Percentiles rank a stretch among this genome's conserved stretches.
phyloP scores from a whole-genome alignment of 2,888 invertebrate species.

The Octonoba sinensis region DNA sequence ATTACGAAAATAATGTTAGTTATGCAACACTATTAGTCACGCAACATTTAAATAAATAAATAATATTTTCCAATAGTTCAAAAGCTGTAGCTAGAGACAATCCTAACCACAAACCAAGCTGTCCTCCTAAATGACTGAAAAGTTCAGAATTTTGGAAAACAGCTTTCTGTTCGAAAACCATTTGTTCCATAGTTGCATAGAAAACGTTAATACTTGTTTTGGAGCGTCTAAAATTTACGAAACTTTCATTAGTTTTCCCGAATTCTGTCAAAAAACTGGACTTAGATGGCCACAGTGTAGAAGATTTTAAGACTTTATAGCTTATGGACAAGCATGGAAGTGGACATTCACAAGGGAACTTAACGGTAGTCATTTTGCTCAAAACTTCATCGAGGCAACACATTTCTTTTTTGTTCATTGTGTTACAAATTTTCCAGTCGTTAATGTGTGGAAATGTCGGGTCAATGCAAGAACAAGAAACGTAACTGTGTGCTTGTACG shows the following conservation, averaged over 20 bases:
- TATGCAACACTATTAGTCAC: no score
- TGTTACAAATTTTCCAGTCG: background rate
- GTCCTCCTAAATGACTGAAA: constrained; percentile 31
- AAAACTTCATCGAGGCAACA: constrained; percentile 21
- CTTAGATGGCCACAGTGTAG: no score
- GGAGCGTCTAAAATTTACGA: no score
- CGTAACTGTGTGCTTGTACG: background rate
- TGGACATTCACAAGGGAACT: constrained; percentile 10
- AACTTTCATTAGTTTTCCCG: background rate
- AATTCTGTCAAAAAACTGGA: background rate
- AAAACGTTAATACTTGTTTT: no score
- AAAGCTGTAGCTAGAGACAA: constrained; percentile 15
- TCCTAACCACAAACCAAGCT: constrained; percentile 39
- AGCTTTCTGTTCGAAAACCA: constrained; percentile 22
- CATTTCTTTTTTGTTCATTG: background rate
- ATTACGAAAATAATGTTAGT: no score
- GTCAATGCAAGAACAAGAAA: constrained; percentile 15
- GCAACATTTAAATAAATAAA: background rate
- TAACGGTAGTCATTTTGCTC: background rate
- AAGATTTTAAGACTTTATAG: background rate
- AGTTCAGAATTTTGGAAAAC: constrained; percentile 16
- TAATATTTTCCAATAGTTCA: constrained; percentile 12
- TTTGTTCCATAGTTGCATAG: constrained; percentile 2
- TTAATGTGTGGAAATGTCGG: background rate
- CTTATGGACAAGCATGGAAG: constrained; percentile 2